These are phyloP conservation scores for Ptychadena robeensis DNA, from an alignment of 2,797 vertebrate genomes.

Conservation along the genomic window DNA sequence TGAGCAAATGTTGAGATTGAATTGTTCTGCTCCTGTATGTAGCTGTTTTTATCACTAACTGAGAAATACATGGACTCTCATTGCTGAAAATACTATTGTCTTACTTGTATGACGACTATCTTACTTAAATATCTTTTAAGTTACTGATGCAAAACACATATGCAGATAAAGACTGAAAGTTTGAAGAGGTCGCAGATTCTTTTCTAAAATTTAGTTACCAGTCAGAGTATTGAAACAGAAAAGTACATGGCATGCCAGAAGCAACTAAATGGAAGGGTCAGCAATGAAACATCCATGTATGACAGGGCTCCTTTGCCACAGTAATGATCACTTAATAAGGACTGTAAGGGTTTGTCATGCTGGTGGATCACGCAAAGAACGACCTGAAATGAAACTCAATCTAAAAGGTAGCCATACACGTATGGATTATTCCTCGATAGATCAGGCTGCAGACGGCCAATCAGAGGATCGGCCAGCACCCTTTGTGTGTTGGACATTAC, in stretches of 20 bases:
- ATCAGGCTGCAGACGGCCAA: too few species aligned
- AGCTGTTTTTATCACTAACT: background rate
- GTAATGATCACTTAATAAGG: background rate
- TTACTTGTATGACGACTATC: background rate
- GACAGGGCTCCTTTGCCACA: background rate
- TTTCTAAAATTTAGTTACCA: background rate
- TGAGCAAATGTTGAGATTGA: slow-evolving; percentile 14
- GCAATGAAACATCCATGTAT: background rate
- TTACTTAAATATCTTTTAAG: too few species aligned
- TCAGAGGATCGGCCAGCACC: too few species aligned
- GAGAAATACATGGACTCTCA: background rate
- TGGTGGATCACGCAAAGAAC: background rate
- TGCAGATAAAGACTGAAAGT: background rate
- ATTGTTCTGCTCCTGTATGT: background rate
- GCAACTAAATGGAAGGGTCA: background rate
- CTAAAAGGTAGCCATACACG: too few species aligned
- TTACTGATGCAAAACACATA: background rate
- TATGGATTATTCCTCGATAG: too few species aligned
- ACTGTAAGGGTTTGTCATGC: background rate
- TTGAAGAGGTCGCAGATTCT: too few species aligned
- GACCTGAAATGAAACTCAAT: slow-evolving; percentile 31
- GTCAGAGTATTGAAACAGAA: background rate
- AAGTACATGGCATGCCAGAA: background rate
- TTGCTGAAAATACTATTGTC: background rate
- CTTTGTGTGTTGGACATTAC: too few species aligned